phyloP scores from a whole-genome alignment of 2,888 invertebrate species.

The Hypena proboscidalis region DNA sequence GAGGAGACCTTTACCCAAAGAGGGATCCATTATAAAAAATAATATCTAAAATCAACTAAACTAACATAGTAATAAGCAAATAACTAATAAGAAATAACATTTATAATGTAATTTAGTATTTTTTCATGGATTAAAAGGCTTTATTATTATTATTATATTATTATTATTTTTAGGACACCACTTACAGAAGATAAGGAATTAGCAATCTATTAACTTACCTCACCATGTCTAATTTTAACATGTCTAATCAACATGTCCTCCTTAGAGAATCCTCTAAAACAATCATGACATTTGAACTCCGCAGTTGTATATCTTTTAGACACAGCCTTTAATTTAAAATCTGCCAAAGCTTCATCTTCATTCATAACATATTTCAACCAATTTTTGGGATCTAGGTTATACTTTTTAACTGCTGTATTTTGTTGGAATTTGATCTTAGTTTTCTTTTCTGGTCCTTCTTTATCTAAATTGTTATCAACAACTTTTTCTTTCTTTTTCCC shows the following conservation, averaged over 20 bases:
- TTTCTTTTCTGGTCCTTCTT: slow-evolving; percentile 25
- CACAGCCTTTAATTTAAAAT: slow-evolving; percentile 56
- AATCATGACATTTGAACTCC: slow-evolving; percentile 65
- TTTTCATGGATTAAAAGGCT: no score
- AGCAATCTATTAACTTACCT: no score
- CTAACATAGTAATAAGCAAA: no score
- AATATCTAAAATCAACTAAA: no score
- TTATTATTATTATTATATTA: no score
- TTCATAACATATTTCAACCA: slow-evolving; percentile 63
- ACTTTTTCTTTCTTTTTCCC: slow-evolving; percentile 36
- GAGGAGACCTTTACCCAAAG: no score
- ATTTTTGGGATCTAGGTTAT: slow-evolving; percentile 53
- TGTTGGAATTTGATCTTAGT: slow-evolving; percentile 46
- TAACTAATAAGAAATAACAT: no score
- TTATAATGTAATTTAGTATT: no score
- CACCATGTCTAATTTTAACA: slow-evolving; percentile 60
- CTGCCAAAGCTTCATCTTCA: slow-evolving; percentile 66
- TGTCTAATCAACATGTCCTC: slow-evolving; percentile 69
- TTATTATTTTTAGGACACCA: no score
- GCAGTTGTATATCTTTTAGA: slow-evolving; percentile 61
- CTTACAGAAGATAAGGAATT: no score
- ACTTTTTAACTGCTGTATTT: slow-evolving; percentile 45
- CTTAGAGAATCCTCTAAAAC: slow-evolving; percentile 70
- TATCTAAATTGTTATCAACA: no score
- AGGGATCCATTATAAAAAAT: no score